Base-by-base conservation (phyloP, 2,113 vertebrate genomes). In the Calyptomena viridis region DNA sequence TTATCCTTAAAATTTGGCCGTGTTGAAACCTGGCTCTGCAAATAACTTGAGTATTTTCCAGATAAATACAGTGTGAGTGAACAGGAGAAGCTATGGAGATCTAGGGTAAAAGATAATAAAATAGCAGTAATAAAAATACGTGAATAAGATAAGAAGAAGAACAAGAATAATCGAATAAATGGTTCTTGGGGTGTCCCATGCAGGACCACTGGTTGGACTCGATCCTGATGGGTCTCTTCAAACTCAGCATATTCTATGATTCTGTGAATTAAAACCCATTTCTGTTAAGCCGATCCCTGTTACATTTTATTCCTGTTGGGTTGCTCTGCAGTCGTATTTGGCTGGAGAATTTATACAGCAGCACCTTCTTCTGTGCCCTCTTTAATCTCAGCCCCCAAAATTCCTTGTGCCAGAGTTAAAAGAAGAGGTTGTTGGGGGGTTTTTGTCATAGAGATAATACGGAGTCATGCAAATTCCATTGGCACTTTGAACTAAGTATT, bases 11-110 rank as follows among this genome's bases (percentile, higher is more conserved):
- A 55, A 64, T 42, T 3, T 15, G 40, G 15, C 15, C 27, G 1
- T 76, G 37, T 46, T 60, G 47, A 9, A 89, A 84, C 46, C 20
- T 40, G 31, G 6, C 19, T 73, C 9, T 50, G 56, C 16, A 42
- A 3, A 6, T 40, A 46, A 14, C 20, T 52, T 73, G 7, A 2
- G 0, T 33, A 10, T 25, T 33, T 21, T 15, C n/a, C 2, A 3
- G 12, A 14, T 46, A 55, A 78, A 75, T 74, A 5, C 4, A 4
- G 2, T 19, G 10, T 33, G 17, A 47, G 46, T 22, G 46, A 49
- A 7, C 3, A 5, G 30, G 10, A 63, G 25, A 74, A 22, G 20
- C 2, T 6, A 3, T 4, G 2, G 58, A 75, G 44, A 60, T 30
- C 5, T 13, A 58, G 33, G 6, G 13, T 71, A 40, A 68, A 91